Percentiles rank a stretch among this genome's conserved stretches.
These are phyloP conservation scores for Procavia capensis DNA, from an alignment of 2,113 vertebrate species.

Conservation along the genomic window DNA sequence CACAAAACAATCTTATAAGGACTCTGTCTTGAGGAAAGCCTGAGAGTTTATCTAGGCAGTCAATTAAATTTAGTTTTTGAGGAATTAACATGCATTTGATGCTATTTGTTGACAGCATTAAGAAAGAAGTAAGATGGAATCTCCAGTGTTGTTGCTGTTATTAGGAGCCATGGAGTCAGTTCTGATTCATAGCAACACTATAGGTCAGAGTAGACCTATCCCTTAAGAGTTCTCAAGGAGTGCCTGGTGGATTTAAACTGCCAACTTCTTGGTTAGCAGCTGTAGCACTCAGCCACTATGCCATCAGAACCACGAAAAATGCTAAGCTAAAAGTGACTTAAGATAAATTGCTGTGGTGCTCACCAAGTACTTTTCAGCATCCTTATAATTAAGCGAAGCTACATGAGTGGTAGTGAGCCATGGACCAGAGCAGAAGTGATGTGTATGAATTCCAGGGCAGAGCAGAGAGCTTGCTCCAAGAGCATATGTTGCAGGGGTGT, in stretches of 20 bases:
- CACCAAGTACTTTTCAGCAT: neutral
- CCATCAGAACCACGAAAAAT: neutral
- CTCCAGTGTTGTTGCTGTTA: too few species aligned
- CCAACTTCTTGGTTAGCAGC: too few species aligned
- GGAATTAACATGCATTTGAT: neutral
- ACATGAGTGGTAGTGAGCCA: neutral
- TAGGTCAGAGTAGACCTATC: too few species aligned
- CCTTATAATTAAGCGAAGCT: neutral
- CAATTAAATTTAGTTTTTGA: neutral
- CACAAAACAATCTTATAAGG: neutral
- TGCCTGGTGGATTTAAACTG: too few species aligned
- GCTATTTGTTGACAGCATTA: neutral
- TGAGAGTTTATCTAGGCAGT: neutral
- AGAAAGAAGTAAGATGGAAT: neutral
- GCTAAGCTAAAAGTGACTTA: neutral
- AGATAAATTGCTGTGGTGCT: neutral
- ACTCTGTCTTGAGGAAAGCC: neutral
- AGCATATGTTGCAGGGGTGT: neutral
- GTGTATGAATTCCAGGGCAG: neutral
- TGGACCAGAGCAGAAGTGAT: neutral
- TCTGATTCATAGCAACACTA: too few species aligned
- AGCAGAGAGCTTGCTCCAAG: neutral
- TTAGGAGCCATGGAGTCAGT: too few species aligned
- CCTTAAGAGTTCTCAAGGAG: too few species aligned
- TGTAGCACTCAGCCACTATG: too few species aligned